Conservation (phyloP, 2,113 vertebrate species). For the Proteles cristata region DNA sequence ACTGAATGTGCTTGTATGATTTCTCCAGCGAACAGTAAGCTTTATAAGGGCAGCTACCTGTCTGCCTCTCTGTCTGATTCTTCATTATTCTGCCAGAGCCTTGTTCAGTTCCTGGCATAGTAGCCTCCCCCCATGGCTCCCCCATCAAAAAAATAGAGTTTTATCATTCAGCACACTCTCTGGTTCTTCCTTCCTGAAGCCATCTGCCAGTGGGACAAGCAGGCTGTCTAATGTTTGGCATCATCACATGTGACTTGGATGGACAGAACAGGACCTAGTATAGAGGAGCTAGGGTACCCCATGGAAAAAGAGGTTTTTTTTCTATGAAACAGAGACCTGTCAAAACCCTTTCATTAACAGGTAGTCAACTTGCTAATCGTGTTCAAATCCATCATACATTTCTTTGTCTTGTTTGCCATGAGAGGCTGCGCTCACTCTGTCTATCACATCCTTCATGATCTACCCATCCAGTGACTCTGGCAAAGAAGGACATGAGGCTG, state of each 20-base stretch:
- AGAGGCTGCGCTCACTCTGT: background rate
- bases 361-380: background rate
- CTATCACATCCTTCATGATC: background rate
- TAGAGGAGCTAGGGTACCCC: background rate
- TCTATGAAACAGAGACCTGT: background rate
- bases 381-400: background rate
- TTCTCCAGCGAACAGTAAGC: background rate
- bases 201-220: background rate
- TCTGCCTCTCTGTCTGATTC: background rate
- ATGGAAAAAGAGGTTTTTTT: background rate
- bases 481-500: background rate
- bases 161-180: background rate
- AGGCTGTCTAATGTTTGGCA: background rate
- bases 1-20: background rate
- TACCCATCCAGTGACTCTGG: background rate
- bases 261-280: background rate
- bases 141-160: background rate
- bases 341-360: background rate
- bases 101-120: background rate
- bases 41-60: background rate
- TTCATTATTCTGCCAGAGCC: background rate
- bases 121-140: background rate
- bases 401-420: background rate
- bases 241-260: background rate
- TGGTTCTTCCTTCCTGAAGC: background rate